A percentile compares a stretch with the other conserved stretches of the same genome.
Evolutionary conservation across 2,113 vertebrate species (phyloP).

Genomic region (Nothoprocta perdicaria): DNA sequence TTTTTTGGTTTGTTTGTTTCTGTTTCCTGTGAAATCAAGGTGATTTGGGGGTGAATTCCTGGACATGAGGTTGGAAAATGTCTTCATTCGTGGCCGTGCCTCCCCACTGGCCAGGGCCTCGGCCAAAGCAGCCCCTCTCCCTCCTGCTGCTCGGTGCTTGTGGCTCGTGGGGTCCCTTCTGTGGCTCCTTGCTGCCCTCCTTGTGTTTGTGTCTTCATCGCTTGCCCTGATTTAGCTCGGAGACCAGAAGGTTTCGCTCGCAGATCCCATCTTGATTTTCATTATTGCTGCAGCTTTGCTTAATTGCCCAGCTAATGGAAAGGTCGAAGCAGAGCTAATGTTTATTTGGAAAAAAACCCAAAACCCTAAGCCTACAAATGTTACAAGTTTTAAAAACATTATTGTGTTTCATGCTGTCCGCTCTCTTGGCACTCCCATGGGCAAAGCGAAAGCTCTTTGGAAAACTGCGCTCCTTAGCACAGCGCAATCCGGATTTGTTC

Average conservation of each 20-base stretch:
- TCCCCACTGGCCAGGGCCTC: background rate
- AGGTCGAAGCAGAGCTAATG: background rate
- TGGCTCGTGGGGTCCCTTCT: background rate
- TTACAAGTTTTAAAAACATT: background rate
- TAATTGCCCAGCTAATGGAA: background rate
- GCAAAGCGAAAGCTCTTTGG: background rate
- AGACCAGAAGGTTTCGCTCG: background rate
- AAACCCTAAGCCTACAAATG: background rate
- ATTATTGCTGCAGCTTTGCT: background rate
- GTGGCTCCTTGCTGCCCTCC: background rate
- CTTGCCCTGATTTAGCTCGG: background rate
- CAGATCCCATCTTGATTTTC: background rate
- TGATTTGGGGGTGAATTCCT: background rate
- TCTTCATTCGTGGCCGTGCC: fast-evolving
- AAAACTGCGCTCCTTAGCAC: background rate
- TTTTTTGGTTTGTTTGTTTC: background rate
- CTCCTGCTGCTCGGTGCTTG: background rate
- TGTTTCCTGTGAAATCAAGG: background rate
- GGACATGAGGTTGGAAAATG: background rate
- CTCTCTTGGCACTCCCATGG: background rate
- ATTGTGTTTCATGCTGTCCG: background rate
- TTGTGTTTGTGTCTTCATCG: background rate
- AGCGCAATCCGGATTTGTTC: background rate
- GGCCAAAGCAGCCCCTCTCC: background rate
- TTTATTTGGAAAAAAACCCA: background rate